Evolutionary conservation across 1,140 invertebrate species (phyloP), one percentile per base, ranked within the genome.

Genomic region (Drosophila yakuba): DNA sequence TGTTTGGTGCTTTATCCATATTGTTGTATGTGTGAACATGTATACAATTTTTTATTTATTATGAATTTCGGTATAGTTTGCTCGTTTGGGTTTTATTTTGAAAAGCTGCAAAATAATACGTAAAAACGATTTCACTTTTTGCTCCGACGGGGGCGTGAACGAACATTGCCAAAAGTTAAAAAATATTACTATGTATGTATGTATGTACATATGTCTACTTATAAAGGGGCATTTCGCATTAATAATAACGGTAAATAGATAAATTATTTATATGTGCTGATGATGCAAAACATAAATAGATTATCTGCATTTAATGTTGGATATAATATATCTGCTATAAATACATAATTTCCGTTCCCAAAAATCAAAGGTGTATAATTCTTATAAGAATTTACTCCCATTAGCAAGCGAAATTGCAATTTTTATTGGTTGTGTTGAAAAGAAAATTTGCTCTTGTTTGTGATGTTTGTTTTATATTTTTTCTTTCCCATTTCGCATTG

Each of bases 51-150:
- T 44, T 36, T 32, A 45, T 36, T 32, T 3, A 14, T 41, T 51
- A 17, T 48, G 23, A 35, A 64, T 71, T 32, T 45, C 32, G 5
- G 48, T 71, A 36, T 59, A 39, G n/a, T 63, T 25, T 60, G 45
- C 48, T 74, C 39, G 35, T 55, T 66, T 35, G 50, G 15, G 10
- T 63, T 80, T 80, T 38, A 47, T 74, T 80, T 80, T 44, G 15
- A 67, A 81, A 81, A 63, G 47, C 48, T 63, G 66, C 71, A 38
- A 66, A 79, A 56, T 60, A 66, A 69, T 20, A 51, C 43, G 43
- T 54, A 62, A 75, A 71, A 35, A 39, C 38, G 61, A 76, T 80
- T 80, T 81, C 73, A 76, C 66, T 50, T 67, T 59, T 38, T 45
- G 17, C 3, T 8, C 7, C 17, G 23, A 10, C 43, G 44, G 36